A percentile compares a stretch with the other conserved stretches of the same genome.
These are phyloP conservation scores for Cantharis rustica DNA, from an alignment of 2,888 invertebrate genomes.

Conservation along the genomic window DNA sequence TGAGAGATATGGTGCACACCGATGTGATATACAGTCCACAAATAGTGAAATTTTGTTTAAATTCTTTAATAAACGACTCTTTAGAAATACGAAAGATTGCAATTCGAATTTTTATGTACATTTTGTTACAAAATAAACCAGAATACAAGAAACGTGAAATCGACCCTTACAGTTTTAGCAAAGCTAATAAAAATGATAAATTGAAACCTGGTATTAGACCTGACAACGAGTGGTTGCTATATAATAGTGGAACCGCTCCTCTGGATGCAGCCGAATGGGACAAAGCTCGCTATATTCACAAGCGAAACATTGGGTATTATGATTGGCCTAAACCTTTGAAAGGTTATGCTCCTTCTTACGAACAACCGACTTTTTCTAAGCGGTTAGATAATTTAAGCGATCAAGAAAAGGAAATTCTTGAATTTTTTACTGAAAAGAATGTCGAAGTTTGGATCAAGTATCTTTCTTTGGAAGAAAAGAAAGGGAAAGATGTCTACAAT, in stretches of 20 bases:
- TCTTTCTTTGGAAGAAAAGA: slow-evolving; percentile 83
- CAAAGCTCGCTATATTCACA: slow-evolving; percentile 70
- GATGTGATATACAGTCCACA: slow-evolving; percentile 68
- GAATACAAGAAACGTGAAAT: slow-evolving; percentile 64
- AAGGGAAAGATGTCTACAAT: slow-evolving; percentile 82
- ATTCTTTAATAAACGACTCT: slow-evolving; percentile 76
- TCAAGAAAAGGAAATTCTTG: slow-evolving; percentile 67
- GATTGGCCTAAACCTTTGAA: slow-evolving; percentile 61
- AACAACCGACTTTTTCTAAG: slow-evolving; percentile 61
- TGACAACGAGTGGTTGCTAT: slow-evolving; percentile 79
- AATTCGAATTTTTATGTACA: slow-evolving; percentile 63
- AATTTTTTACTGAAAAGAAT: slow-evolving; percentile 71
- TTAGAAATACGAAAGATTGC: slow-evolving; percentile 78
- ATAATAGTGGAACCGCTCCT: slow-evolving; percentile 65
- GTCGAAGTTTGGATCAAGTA: slow-evolving; percentile 73
- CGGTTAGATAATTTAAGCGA: slow-evolving; percentile 65
- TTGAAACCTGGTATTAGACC: slow-evolving; percentile 63
- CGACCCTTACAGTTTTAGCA: slow-evolving; percentile 56
- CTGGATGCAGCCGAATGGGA: slow-evolving; percentile 76
- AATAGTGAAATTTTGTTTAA: slow-evolving; percentile 68
- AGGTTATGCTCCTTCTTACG: slow-evolving; percentile 68
- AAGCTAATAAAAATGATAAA: slow-evolving; percentile 16
- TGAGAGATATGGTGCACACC: slow-evolving; percentile 72
- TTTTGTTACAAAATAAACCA: slow-evolving; percentile 75
- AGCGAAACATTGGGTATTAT: slow-evolving; percentile 63